Percentiles rank a stretch among this genome's conserved stretches.
phyloP scores from a whole-genome alignment of 2,113 vertebrate species.

The Neogobius melanostomus region DNA sequence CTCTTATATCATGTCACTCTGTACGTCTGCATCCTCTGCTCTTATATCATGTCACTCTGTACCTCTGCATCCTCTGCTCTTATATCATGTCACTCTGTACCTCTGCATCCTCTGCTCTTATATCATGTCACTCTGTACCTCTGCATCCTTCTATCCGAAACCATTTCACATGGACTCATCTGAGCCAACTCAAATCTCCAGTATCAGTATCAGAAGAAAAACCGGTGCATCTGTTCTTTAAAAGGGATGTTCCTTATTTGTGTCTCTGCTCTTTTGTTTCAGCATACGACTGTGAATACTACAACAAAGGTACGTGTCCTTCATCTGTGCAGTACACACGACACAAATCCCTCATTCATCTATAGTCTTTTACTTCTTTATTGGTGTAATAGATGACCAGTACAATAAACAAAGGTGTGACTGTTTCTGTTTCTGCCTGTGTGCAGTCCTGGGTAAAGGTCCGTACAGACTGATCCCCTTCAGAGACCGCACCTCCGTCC shows the following conservation, averaged over 20 bases:
- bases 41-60: neutral
- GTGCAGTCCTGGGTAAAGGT: conserved; percentile 89
- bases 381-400: neutral
- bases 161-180: too few relatives aligned
- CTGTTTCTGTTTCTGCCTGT: conserved; percentile 17
- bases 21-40: neutral
- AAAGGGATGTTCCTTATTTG: neutral
- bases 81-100: too few relatives aligned
- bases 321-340: neutral
- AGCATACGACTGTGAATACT: conserved; percentile 98
- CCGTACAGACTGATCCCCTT: conserved; percentile 86
- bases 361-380: too few relatives aligned
- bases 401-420: too few relatives aligned
- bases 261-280: conserved; percentile 57
- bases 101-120: neutral
- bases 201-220: neutral
- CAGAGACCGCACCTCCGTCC: conserved; percentile 63
- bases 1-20: neutral
- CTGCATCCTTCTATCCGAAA: neutral
- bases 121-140: neutral
- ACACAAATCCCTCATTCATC: too few relatives aligned
- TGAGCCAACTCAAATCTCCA: too few relatives aligned
- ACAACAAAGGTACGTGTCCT: conserved; percentile 87
- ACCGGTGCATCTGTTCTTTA: too few relatives aligned
- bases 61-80: neutral